phyloP scores from a whole-genome alignment of 2,888 invertebrate species.

The Eutolmus rufibarbis region DNA sequence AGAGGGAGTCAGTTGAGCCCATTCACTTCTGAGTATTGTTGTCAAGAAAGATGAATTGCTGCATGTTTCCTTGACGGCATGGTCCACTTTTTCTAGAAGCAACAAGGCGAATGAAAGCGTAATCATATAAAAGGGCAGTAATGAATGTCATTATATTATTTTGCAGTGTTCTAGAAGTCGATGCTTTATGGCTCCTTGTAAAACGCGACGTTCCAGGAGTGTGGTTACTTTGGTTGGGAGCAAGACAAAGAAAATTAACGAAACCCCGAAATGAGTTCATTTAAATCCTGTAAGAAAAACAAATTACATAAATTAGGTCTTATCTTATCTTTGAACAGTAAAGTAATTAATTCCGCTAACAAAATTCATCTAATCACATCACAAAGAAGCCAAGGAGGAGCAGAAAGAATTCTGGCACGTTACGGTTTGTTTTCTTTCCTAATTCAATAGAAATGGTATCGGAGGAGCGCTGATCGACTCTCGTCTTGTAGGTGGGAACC shows the following conservation, averaged over 20 bases:
- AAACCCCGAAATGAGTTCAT: constrained; percentile 45
- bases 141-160: constrained; percentile 40
- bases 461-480: constrained; percentile 12
- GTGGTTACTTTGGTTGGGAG: neutral
- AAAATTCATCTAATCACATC: constrained; percentile 48
- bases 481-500: neutral
- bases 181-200: constrained; percentile 15
- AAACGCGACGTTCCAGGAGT: neutral
- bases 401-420: constrained; percentile 45
- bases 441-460: constrained; percentile 35
- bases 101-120: constrained; percentile 17
- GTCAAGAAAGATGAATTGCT: neutral
- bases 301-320: constrained; percentile 48
- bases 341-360: constrained; percentile 49
- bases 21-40: neutral
- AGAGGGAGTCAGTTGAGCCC: neutral
- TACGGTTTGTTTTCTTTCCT: constrained; percentile 44
- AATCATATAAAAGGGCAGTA: constrained; percentile 40
- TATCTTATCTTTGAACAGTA: constrained; percentile 49
- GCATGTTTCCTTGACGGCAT: neutral
- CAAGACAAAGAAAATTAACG: neutral
- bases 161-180: neutral
- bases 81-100: neutral
- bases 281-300: constrained; percentile 47
- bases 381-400: constrained; percentile 44